Evolutionary conservation across 2,113 vertebrate genomes (phyloP).

Genomic region (Ifrita kowaldi): DNA sequence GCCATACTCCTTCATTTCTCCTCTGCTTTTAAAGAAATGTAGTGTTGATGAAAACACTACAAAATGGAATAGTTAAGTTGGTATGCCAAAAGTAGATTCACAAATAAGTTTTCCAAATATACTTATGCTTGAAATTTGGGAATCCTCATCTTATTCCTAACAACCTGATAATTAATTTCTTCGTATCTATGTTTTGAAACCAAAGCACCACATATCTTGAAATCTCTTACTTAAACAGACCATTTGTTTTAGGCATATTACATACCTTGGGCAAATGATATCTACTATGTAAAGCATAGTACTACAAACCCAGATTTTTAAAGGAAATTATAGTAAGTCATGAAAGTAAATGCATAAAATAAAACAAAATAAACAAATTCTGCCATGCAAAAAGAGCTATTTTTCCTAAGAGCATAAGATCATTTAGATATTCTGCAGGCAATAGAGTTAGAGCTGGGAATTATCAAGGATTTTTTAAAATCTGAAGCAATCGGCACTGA

Average conservation of each 20-base stretch:
- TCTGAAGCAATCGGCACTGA: neutral
- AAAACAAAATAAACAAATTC: neutral
- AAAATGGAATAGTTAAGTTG: neutral
- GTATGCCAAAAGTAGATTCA: neutral
- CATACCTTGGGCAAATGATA: neutral
- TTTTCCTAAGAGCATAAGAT: neutral
- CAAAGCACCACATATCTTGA: neutral
- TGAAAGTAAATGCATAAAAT: neutral
- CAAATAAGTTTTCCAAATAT: neutral
- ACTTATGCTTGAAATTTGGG: neutral
- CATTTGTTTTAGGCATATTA: neutral
- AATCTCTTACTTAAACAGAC: neutral
- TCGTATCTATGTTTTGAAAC: neutral
- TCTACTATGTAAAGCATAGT: neutral
- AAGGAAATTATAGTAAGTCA: neutral
- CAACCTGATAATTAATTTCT: neutral
- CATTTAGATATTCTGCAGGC: neutral
- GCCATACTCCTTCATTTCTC: neutral
- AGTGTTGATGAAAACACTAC: neutral
- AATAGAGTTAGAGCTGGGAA: neutral
- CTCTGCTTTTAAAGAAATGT: neutral
- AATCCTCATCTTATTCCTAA: neutral
- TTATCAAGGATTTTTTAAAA: neutral
- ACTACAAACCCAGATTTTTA: neutral
- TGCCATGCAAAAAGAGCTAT: neutral